Percentiles rank a stretch among this genome's conserved stretches.
Conservation (phyloP, 92 coral and sea anemone genomes). For the Anthopleura xanthogrammica region DNA sequence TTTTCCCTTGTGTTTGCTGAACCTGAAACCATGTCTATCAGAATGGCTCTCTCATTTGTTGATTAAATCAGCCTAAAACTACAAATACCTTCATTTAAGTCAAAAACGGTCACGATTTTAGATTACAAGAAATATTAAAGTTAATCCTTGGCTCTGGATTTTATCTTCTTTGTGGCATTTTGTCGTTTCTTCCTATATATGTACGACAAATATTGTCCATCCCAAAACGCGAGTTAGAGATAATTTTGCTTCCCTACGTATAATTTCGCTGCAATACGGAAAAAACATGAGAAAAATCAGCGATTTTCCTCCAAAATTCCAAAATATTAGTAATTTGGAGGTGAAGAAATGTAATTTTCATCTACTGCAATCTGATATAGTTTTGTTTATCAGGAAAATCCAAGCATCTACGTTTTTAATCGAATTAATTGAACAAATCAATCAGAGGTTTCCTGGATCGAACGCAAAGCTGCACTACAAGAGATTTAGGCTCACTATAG, state of each 20-base stretch:
- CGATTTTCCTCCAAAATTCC: neutral
- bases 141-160: neutral
- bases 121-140: neutral
- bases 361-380: neutral
- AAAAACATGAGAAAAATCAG: neutral
- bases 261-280: neutral
- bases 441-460: neutral
- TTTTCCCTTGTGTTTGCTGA: neutral
- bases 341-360: neutral
- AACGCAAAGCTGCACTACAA: neutral
- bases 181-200: neutral
- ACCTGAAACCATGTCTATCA: neutral
- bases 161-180: neutral
- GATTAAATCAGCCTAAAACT: neutral
- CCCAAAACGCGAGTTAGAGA: neutral
- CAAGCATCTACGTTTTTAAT: neutral
- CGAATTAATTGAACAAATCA: neutral
- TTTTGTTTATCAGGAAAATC: neutral
- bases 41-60: neutral
- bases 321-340: neutral
- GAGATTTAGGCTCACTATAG: neutral
- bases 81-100: neutral
- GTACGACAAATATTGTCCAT: neutral
- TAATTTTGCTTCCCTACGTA: neutral
- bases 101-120: neutral